These are phyloP conservation scores for Eristalinus sepulchralis DNA, from an alignment of 2,888 invertebrate genomes.

Conservation along the genomic window DNA sequence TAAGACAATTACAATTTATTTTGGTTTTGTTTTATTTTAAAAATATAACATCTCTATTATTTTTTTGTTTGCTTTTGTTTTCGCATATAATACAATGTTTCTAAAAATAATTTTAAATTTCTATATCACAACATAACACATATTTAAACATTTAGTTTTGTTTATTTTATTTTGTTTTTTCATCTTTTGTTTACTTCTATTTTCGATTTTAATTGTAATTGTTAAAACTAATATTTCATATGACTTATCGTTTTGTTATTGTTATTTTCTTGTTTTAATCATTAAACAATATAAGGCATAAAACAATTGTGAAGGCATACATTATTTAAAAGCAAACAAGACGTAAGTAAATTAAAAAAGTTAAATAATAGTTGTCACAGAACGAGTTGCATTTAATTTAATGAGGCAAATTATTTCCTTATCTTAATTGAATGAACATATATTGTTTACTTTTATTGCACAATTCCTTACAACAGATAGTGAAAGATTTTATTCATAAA, in stretches of 20 bases:
- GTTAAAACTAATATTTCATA: conserved; percentile 4
- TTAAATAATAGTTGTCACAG: conserved; percentile 39
- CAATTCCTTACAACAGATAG: conserved; percentile 11
- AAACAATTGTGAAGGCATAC: background rate
- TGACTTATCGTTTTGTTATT: conserved; percentile 1
- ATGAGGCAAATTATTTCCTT: background rate
- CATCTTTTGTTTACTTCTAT: background rate
- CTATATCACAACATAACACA: conserved; percentile 65
- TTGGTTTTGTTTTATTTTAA: conserved; percentile 32
- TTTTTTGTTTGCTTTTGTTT: background rate
- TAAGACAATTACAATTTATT: conserved; percentile 25
- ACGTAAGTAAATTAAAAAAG: background rate
- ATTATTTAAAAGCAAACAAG: background rate
- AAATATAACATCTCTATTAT: conserved; percentile 51
- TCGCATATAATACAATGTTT: conserved; percentile 38
- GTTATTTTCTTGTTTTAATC: background rate
- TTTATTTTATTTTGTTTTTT: conserved; percentile 9
- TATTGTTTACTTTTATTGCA: conserved; percentile 13
- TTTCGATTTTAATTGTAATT: conserved; percentile 8
- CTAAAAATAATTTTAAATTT: conserved; percentile 56
- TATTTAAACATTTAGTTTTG: conserved; percentile 47
- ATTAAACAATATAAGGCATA: conserved; percentile 27
- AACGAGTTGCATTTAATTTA: conserved; percentile 16
- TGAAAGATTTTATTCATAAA: background rate
- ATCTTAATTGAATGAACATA: background rate